Base-by-base conservation (phyloP, 1,140 invertebrate species). In the Rhizoglyphus robini region DNA sequence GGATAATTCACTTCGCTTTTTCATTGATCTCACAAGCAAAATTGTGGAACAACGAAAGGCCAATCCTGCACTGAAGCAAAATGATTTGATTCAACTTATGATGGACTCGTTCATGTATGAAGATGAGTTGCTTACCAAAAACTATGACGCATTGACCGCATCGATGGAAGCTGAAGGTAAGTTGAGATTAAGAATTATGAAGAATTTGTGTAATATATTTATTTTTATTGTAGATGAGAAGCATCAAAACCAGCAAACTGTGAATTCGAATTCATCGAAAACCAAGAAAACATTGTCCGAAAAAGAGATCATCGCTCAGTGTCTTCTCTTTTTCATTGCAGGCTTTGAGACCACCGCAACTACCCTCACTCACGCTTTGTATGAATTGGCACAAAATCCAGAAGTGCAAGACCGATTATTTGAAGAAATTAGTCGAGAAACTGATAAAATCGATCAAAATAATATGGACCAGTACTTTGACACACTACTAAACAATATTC, bases 311-410 rank as follows among this genome's bases (percentile, higher is more conserved):
- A 60, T 60, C 34, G 58, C 5, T 5, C 58, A 60, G 27, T 60
- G 51, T 32, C 15, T 54, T 23, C 8, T 54, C 8, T 54, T 54
- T 23, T 54, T 54, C 31, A 32, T 54, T 54, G 51, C 51, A 54
- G 51, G 77, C 11, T 77, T 73, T 64, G 75, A 76, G 65, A 80
- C 79, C 2, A 79, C 78, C 0, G 76, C 78, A 41, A 77, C 73
- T 25, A 72, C 76, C 0, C 67, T 81, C 13, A 73, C 74, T 5
- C 80, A 76, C 67, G 70, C 76, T 8, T 72, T 76, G 61, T 78
- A 78, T 67, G 73, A 77, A 65, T 72, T 81, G 66, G 74, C 78
- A 4, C 71, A 69, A 13, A 74, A 80, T 70, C 77, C 70, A 31
- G 72, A 77, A 4, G 70, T 77, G 30, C 79, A 81, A 66, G 68